phyloP scores from a whole-genome alignment of 2,888 invertebrate species.

The Liopterus haemorrhoidalis region DNA sequence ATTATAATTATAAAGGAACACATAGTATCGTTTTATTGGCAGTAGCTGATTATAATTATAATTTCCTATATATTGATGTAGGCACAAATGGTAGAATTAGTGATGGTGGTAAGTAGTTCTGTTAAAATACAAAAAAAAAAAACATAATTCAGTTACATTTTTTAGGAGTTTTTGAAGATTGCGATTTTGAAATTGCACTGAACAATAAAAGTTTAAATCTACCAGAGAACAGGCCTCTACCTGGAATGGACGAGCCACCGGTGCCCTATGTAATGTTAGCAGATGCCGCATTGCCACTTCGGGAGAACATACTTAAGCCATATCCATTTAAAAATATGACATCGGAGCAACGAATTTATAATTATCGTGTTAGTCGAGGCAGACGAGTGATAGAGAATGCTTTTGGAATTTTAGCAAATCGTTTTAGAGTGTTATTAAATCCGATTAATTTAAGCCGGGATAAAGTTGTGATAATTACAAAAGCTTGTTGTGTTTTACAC shows the following conservation, averaged over 20 bases:
- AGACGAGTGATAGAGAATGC: conserved; percentile 5
- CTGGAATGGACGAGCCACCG: too few relatives aligned
- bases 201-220: too few relatives aligned
- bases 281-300: too few relatives aligned
- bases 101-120: too few relatives aligned
- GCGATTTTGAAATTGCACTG: background rate
- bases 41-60: background rate
- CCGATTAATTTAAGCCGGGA: conserved; percentile 3
- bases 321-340: conserved; percentile 1
- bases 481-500: too few relatives aligned
- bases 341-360: background rate
- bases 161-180: background rate
- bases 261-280: too few relatives aligned
- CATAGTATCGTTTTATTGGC: conserved; percentile 6
- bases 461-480: too few relatives aligned
- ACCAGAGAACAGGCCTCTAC: too few relatives aligned
- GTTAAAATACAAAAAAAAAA: too few relatives aligned
- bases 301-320: background rate
- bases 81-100: conserved; percentile 3
- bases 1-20: conserved; percentile 8
- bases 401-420: conserved; percentile 4
- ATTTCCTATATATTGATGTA: conserved; percentile 2
- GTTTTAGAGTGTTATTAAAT: conserved; percentile 1
- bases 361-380: background rate
- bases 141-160: too few relatives aligned